Base-by-base conservation (phyloP, 1,140 invertebrate genomes). In the Aleiodes sp. region DNA sequence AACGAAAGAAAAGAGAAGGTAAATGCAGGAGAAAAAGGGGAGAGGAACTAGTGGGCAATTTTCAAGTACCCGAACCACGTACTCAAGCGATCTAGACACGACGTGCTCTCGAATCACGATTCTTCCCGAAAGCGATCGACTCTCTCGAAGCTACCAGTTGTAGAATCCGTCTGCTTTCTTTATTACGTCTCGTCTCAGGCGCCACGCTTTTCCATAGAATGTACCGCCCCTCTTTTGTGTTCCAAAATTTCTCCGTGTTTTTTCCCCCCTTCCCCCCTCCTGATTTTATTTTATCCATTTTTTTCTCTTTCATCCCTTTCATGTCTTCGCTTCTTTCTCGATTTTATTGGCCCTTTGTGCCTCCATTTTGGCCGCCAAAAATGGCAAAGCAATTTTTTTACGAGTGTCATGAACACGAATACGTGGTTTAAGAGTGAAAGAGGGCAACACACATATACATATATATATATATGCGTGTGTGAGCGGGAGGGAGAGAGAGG, bases 91-190 rank as follows among this genome's bases (percentile, higher is more conserved):
- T 68, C 35, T 59, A 61, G 65, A 61, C 21, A 43, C 65, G 56
- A 68, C 65, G 56, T 68, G 65, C 56, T 43, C 57, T 61, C 65
- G 57, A 68, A 68, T 68, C 56, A 68, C 65, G 35, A 68, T 41
- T 60, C 9, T n/a, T 28, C 56, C 33, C 46, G 33, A 68, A 68
- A 67, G 52, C 65, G 65, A 67, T 67, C 52, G 65, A 67, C 35
- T 59, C 10, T 39, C 21, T 10, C 16, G 21, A 14, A 33, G 41
- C 65, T 28, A 57, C 52, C 26, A 46, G 9, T 33, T 37, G 28
- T 21, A 46, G 35, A 68, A 68, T 68, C n/a, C 65, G 56, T 61
- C 35, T 33, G 61, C 65, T 68, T 68, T 68, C 65, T 68, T 68
- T 68, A 68, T 68, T 68, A 61, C 65, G 57, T 68, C 57, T 61